phyloP scores from a whole-genome alignment of 2,888 invertebrate genomes.

The Dysmachus trigonus region DNA sequence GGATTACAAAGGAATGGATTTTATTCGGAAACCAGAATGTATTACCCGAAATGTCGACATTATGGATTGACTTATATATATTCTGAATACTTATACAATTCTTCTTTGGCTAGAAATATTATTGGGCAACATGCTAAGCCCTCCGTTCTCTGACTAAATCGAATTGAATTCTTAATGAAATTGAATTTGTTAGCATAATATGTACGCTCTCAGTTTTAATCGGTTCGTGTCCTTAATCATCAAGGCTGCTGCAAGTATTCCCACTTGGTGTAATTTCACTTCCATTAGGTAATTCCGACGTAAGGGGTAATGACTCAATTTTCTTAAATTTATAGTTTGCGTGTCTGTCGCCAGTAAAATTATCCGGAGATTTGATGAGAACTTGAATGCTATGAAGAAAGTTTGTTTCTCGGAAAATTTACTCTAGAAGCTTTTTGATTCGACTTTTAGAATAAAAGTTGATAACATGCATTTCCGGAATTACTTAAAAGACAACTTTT shows the following conservation, averaged over 20 bases:
- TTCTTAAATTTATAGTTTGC: slow-evolving; percentile 39
- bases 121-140: background rate
- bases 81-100: background rate
- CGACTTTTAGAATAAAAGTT: background rate
- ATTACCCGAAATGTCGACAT: background rate
- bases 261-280: background rate
- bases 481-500: background rate
- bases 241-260: background rate
- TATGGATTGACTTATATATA: background rate
- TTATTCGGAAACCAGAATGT: background rate
- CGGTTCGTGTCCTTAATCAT: background rate
- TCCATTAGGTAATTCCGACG: background rate
- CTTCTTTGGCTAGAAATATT: background rate
- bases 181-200: background rate
- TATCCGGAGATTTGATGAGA: slow-evolving; percentile 32
- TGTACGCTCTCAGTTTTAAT: background rate
- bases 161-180: background rate
- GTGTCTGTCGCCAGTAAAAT: slow-evolving; percentile 33
- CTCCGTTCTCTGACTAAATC: background rate
- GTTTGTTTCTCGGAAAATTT: background rate
- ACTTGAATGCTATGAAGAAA: background rate
- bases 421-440: background rate
- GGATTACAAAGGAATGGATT: background rate
- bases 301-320: slow-evolving; percentile 24
- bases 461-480: background rate